Conservation (phyloP, 2,888 invertebrate genomes). For the Polietes domitor region DNA sequence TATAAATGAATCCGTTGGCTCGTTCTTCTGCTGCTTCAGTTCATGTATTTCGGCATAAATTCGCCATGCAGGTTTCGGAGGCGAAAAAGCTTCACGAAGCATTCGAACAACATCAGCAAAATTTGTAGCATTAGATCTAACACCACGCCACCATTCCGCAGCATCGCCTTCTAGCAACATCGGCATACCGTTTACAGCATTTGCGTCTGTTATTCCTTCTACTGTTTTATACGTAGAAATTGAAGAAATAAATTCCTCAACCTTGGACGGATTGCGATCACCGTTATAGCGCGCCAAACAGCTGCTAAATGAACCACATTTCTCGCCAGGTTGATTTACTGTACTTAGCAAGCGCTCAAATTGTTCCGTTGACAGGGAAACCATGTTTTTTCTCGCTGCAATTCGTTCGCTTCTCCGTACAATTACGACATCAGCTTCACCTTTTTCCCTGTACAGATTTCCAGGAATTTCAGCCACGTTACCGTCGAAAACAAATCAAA, state of each 20-base stretch:
- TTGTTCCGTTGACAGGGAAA: conserved; percentile 37
- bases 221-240: conserved; percentile 51
- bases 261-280: conserved; percentile 48
- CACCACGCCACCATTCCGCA: no score
- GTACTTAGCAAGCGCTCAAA: conserved; percentile 39
- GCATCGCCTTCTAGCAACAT: conserved; percentile 58
- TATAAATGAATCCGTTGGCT: conserved; percentile 59
- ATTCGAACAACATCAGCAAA: conserved; percentile 54
- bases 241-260: conserved; percentile 62
- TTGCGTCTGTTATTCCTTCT: conserved; percentile 58
- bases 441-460: no score
- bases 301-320: conserved; percentile 31
- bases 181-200: conserved; percentile 61
- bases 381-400: conserved; percentile 18
- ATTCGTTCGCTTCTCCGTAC: conserved; percentile 19
- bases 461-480: no score
- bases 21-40: conserved; percentile 58
- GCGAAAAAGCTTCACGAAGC: conserved; percentile 63
- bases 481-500: no score
- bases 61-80: conserved; percentile 61
- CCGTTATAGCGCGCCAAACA: conserved; percentile 53
- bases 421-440: background rate
- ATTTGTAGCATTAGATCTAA: background rate
- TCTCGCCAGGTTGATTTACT: conserved; percentile 20
- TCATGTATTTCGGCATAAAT: conserved; percentile 63